Evolutionary conservation across 2,797 vertebrate species (phyloP), one percentile per base, ranked within the genome.

Genomic region (Rachycentron canadum): DNA sequence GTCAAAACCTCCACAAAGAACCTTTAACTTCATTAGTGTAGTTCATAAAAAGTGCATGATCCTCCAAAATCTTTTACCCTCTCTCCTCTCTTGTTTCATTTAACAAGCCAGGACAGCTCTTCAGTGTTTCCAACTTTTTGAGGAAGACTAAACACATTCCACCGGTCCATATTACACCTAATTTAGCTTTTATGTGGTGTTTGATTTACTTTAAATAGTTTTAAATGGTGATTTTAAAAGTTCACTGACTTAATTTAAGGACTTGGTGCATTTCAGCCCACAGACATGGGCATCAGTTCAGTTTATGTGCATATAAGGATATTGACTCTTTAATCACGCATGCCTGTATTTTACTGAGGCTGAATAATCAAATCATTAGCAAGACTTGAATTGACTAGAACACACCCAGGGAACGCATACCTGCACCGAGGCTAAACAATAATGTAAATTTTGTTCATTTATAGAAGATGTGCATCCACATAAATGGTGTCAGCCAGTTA

Each of bases 171-270:
- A 62, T 59, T 78, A 38, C 73, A 65, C 26, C 26, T 60, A 78
- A 76, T 85, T 82, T 53, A 61, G 65, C 66, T 75, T 90, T 84
- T 65, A 87, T 82, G 68, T 78, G 57, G 49, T 67, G 41, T 85
- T 81, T 79, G 79, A 60, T 84, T 79, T 59, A 65, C 52, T 69
- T 82, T 75, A 69, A 74, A 71, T 58, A 41, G 72, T 28, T 60
- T 61, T 64, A 73, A 77, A 77, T 77, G 30, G 17, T 65, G 50
- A 72, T 84, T 83, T 81, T 66, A 57, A 80, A 47, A 84, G 73
- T 69, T 79, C 32, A 32, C 69, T 26, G 45, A 76, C 64, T 83
- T 72, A 21, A 75, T 76, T 79, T 64, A 57, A 73, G 67, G 75
- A 67, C 34, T 16, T 16, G 7, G 14, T 76, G 60, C 4, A 1